Evolutionary conservation across 2,888 invertebrate genomes (phyloP), one percentile per base, ranked within the genome.

Genomic region (Platerodrilus igneus): DNA sequence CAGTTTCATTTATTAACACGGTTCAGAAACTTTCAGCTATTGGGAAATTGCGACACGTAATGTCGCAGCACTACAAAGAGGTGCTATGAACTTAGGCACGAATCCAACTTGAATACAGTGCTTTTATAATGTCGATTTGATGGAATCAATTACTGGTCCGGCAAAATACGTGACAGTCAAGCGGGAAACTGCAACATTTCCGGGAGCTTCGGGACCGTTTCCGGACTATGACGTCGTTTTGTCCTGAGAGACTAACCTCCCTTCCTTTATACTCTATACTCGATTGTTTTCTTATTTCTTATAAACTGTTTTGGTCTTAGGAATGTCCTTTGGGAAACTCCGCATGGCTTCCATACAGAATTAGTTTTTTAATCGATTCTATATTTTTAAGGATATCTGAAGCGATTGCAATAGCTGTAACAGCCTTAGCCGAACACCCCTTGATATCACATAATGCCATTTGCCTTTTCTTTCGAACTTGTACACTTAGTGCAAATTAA

Each of bases 211-310:
- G 38, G 41, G 41, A 44, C 48, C 45, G 42, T 47, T 47, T 47
- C 39, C 48, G 47, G 43, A 45, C 45, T 35, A 45, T 50, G 48
- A 50, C 47, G 51, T 50, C 47, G 45, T 37, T 45, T 47, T 39
- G 45, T 57, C 61, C 60, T 53, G 34, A 15, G 58, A 57, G 63
- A 58, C 57, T 48, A 43, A 54, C 51, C n/a, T n/a, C 59, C 56
- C 60, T 57, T 55, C 56, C 58, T 59, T 57, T n/a, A n/a, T n/a
- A n/a, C n/a, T n/a, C n/a, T n/a, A n/a, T 54, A 60, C 56, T 60
- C 62, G 54, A 64, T 64, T 64, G 64, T 61, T 63, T 62, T 60
- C 61, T 59, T 59, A 62, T 64, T 64, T 62, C 62, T 61, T 61
- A 63, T 60, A 63, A 62, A 64, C 62, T 63, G 63, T 62, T 64